Evolutionary conservation across 2,888 invertebrate species (phyloP).

Genomic region (Kryphioiulus occultus): DNA sequence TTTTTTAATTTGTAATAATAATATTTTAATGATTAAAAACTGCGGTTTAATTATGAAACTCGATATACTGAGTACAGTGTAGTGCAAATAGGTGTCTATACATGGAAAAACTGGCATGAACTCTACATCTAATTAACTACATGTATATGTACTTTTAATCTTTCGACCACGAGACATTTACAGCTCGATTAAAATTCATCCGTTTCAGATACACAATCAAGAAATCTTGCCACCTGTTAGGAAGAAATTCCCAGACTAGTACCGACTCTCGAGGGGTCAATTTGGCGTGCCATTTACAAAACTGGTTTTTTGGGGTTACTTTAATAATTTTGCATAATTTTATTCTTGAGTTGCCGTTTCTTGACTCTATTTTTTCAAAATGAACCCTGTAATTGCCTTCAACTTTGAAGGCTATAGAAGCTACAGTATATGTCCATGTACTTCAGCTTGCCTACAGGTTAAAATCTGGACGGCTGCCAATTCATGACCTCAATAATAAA

Average conservation of each 20-base stretch:
- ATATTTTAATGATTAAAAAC: no score
- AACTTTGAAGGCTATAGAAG: slow-evolving; percentile 4
- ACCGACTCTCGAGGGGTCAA: not conserved
- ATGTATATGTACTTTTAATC: no score
- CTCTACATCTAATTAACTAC: no score
- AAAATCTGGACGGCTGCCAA: not conserved
- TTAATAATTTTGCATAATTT: not conserved
- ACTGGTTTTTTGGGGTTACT: not conserved
- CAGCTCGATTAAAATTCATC: not conserved
- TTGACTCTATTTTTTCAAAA: not conserved
- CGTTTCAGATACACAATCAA: not conserved
- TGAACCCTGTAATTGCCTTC: not conserved
- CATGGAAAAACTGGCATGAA: no score
- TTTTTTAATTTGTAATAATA: no score
- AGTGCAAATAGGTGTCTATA: no score
- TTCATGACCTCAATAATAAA: not conserved
- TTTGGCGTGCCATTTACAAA: not conserved
- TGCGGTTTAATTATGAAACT: no score
- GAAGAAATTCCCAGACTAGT: not conserved
- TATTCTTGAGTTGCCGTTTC: not conserved
- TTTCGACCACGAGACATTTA: no score
- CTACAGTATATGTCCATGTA: not conserved
- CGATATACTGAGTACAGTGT: no score
- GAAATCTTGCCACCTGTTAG: not conserved
- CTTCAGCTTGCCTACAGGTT: not conserved